Conservation (phyloP, 2,888 invertebrate species). For the Zelleria hepariella region DNA sequence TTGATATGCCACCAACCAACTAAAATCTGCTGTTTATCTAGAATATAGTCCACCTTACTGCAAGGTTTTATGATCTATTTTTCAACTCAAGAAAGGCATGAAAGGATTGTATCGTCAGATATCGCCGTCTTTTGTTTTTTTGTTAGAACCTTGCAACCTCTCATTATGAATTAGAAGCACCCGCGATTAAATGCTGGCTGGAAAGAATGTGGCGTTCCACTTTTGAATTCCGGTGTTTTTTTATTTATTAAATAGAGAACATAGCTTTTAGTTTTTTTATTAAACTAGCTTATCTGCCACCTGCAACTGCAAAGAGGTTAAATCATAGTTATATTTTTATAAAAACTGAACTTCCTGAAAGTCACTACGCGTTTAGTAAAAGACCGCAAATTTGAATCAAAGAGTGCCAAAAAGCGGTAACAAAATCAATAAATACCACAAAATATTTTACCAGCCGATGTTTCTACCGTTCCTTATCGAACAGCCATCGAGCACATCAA, state of each 20-base stretch:
- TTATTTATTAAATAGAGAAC: background rate
- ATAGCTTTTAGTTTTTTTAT: background rate
- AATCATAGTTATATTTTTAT: too few species aligned
- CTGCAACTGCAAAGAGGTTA: background rate
- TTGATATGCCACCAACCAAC: constrained; percentile 9
- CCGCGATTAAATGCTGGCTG: constrained; percentile 11
- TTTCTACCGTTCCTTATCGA: background rate
- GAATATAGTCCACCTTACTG: background rate
- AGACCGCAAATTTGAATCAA: background rate
- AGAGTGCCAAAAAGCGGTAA: background rate
- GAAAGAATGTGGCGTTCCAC: background rate
- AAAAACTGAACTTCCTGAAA: too few species aligned
- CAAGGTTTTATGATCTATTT: background rate
- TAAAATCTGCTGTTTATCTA: background rate
- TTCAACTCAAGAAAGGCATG: background rate
- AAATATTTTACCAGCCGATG: background rate
- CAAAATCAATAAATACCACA: background rate
- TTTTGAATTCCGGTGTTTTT: background rate
- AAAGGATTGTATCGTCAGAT: background rate
- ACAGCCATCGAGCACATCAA: background rate
- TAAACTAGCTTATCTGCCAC: background rate
- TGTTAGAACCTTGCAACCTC: constrained; percentile 31
- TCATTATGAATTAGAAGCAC: constrained; percentile 60
- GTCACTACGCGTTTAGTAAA: too few species aligned
- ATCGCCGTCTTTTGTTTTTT: constrained; percentile 27